These are phyloP conservation scores for Chaenocephalus aceratus DNA, from an alignment of 2,113 vertebrate genomes.

Conservation along the genomic window DNA sequence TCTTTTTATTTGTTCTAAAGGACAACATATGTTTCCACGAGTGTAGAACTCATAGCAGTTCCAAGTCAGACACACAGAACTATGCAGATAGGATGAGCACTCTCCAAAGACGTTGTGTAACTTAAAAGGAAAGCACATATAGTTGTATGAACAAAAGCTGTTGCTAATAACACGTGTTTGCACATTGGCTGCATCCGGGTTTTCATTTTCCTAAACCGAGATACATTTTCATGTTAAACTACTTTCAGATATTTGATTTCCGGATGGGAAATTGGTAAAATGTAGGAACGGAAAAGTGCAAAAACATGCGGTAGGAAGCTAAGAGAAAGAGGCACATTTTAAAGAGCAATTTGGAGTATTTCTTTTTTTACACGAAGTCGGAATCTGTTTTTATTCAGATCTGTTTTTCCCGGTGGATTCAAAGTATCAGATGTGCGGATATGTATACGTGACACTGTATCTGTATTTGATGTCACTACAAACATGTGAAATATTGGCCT, in stretches of 20 bases:
- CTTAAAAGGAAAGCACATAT: too few relatives aligned
- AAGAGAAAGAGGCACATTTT: not conserved
- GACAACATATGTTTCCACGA: not conserved
- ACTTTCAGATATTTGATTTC: not conserved
- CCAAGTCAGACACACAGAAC: too few relatives aligned
- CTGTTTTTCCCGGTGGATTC: not conserved
- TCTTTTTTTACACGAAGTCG: not conserved
- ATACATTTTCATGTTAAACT: not conserved
- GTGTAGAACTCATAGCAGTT: too few relatives aligned
- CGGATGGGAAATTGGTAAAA: too few relatives aligned
- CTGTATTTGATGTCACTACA: not conserved
- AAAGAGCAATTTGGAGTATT: not conserved
- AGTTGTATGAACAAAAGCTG: too few relatives aligned
- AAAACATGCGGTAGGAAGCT: not conserved
- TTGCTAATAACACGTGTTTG: too few relatives aligned
- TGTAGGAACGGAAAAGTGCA: not conserved
- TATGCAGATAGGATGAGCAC: too few relatives aligned
- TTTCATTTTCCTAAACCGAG: too few relatives aligned
- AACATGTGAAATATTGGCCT: constrained; percentile 10
- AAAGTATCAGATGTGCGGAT: not conserved
- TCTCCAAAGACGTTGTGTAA: too few relatives aligned
- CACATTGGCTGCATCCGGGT: too few relatives aligned
- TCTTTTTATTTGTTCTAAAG: not conserved
- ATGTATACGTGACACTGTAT: not conserved
- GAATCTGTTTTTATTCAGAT: not conserved